Percentiles rank a stretch among this genome's conserved stretches.
Evolutionary conservation across 2,888 invertebrate genomes (phyloP).

Genomic region (Perithous albicinctus): DNA sequence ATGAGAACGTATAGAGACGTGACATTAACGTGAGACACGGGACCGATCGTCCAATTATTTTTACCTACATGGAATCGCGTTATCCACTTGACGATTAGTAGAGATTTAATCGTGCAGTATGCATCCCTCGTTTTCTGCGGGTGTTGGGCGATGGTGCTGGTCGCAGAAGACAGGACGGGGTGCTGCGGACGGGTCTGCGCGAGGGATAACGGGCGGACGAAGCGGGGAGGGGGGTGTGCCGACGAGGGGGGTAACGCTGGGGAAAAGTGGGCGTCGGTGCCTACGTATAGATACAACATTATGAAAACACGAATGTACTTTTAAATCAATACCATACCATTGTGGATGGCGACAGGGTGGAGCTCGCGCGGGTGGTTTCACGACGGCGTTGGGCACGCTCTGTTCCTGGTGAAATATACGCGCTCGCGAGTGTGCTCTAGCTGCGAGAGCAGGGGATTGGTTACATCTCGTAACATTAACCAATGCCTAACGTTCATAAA

Average conservation of each 20-base stretch:
- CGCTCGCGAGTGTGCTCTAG: conserved; percentile 64
- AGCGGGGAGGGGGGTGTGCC: conserved; percentile 6
- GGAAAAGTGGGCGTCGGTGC: conserved; percentile 81
- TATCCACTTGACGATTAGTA: conserved; percentile 78
- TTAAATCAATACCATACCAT: conserved; percentile 85
- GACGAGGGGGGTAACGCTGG: conserved; percentile 71
- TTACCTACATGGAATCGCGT: conserved; percentile 57
- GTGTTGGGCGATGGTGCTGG: conserved; percentile 38
- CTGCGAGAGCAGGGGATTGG: conserved; percentile 70
- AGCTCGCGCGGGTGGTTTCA: conserved; percentile 52
- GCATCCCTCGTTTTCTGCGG: conserved; percentile 63
- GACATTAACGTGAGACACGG: conserved; percentile 37
- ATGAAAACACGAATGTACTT: conserved; percentile 85
- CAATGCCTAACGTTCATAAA: conserved; percentile 78
- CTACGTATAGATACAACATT: conserved; percentile 84
- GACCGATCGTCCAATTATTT: conserved; percentile 54
- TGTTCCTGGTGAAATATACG: conserved; percentile 52
- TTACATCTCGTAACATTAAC: conserved; percentile 80
- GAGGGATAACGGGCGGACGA: conserved; percentile 72
- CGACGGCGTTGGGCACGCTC: conserved; percentile 66
- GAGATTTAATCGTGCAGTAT: conserved; percentile 80
- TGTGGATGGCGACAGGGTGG: conserved; percentile 79
- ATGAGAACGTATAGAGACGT: conserved; percentile 4
- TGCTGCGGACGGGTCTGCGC: conserved; percentile 72
- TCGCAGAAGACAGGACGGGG: conserved; percentile 68